These are phyloP conservation scores for Huso huso DNA, from an alignment of 2,797 vertebrate genomes.

Conservation along the genomic window DNA sequence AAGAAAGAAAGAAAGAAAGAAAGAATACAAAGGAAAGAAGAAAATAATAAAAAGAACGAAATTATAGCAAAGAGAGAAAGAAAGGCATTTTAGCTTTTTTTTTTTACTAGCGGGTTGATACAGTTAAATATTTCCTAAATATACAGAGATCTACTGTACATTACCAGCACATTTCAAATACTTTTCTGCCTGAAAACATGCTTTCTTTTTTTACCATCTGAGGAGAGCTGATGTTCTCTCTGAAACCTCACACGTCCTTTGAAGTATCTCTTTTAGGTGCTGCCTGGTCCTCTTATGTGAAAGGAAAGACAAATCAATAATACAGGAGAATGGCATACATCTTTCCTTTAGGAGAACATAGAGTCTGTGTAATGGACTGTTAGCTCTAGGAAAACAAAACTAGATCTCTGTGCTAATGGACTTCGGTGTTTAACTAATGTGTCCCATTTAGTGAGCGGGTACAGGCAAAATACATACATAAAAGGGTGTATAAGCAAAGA, in stretches of 20 bases:
- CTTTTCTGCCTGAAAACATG: neutral
- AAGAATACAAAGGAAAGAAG: constrained; percentile 3
- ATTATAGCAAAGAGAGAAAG: too few species aligned
- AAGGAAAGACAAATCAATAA: neutral
- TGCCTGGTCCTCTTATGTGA: constrained; percentile 7
- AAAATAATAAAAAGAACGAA: too few species aligned
- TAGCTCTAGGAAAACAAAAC: constrained; percentile 1
- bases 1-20: constrained; percentile 21
- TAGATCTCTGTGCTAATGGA: constrained; percentile 4
- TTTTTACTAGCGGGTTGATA: too few species aligned
- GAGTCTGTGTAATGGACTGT: neutral
- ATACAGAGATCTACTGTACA: too few species aligned
- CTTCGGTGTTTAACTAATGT: constrained; percentile 8
- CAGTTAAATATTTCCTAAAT: too few species aligned
- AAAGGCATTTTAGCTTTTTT: too few species aligned
- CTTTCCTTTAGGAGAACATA: neutral
- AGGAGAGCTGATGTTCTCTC: constrained; percentile 16
- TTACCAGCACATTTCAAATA: neutral
- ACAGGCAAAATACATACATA: constrained; percentile 63
- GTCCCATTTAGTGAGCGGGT: constrained; percentile 44
- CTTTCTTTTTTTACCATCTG: neutral
- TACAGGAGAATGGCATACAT: neutral
- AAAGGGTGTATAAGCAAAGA: constrained; percentile 45
- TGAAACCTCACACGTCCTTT: constrained; percentile 19
- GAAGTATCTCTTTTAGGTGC: constrained; percentile 7